Evolutionary conservation across 1,140 invertebrate genomes (phyloP).

Genomic region (Ceratina australensis): DNA sequence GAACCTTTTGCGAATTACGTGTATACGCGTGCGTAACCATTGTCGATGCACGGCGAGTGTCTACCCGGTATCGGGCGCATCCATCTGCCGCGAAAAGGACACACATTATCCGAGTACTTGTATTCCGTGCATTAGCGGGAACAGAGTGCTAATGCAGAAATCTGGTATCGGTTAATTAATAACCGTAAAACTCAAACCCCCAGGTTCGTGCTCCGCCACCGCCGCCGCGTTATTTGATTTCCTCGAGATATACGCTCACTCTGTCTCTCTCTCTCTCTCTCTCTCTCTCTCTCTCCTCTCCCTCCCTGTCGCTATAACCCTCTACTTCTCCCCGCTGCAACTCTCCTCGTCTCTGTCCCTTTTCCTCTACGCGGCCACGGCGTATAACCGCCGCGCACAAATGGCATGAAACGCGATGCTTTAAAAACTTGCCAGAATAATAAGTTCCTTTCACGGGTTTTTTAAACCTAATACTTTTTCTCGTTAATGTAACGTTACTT

Average conservation of each 20-base stretch:
- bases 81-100: slow-evolving; percentile 64
- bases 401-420: slow-evolving; percentile 60
- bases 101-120: slow-evolving; percentile 63
- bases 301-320: background rate
- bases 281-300: background rate
- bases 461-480: slow-evolving; percentile 52
- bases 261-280: background rate
- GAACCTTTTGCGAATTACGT: background rate
- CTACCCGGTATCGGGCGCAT: slow-evolving; percentile 58
- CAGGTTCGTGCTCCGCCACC: slow-evolving; percentile 50
- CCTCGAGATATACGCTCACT: slow-evolving; percentile 50
- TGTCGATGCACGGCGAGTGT: slow-evolving; percentile 57
- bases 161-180: slow-evolving; percentile 75
- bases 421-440: slow-evolving; percentile 56
- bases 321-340: background rate
- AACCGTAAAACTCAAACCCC: slow-evolving; percentile 73
- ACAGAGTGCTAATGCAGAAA: slow-evolving; percentile 73
- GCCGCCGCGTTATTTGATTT: slow-evolving; percentile 63
- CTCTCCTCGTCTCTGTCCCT: background rate
- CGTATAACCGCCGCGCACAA: slow-evolving; percentile 39
- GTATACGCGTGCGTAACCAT: slow-evolving; percentile 25
- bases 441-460: slow-evolving; percentile 48
- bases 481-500: slow-evolving; percentile 53
- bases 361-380: background rate
- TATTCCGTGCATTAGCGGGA: slow-evolving; percentile 67